phyloP scores from a whole-genome alignment of 2,113 vertebrate species.

The Podarcis cretensis region DNA sequence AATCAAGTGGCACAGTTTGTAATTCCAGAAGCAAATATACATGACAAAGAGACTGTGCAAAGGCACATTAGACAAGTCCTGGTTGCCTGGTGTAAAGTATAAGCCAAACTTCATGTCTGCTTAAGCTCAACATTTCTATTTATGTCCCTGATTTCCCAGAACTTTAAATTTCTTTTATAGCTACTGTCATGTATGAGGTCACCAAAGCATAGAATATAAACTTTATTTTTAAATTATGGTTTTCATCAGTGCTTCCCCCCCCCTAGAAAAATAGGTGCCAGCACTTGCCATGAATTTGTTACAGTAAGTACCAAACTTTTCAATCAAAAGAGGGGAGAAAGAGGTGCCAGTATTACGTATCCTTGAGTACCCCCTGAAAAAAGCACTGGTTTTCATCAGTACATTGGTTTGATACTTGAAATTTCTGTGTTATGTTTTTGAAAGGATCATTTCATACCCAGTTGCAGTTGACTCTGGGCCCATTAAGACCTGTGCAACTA shows the following conservation, averaged over 20 bases:
- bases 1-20: neutral
- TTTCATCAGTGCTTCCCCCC: neutral
- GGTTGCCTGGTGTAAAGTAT: neutral
- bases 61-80: slow-evolving; percentile 3
- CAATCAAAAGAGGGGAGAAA: no score
- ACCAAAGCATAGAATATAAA: neutral
- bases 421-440: neutral
- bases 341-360: no score
- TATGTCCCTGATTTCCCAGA: neutral
- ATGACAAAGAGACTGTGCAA: neutral
- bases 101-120: neutral
- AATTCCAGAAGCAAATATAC: neutral
- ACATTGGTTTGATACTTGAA: neutral
- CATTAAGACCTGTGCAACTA: neutral
- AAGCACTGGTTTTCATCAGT: no score
- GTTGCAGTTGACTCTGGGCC: neutral
- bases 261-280: no score
- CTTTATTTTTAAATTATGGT: neutral
- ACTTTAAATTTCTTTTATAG: neutral
- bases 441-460: neutral
- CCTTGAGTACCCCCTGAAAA: no score
- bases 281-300: no score
- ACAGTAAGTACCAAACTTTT: no score
- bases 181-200: neutral
- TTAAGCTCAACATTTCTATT: neutral